Base-by-base conservation (phyloP, 1,140 invertebrate species). In the Venturia canescens region DNA sequence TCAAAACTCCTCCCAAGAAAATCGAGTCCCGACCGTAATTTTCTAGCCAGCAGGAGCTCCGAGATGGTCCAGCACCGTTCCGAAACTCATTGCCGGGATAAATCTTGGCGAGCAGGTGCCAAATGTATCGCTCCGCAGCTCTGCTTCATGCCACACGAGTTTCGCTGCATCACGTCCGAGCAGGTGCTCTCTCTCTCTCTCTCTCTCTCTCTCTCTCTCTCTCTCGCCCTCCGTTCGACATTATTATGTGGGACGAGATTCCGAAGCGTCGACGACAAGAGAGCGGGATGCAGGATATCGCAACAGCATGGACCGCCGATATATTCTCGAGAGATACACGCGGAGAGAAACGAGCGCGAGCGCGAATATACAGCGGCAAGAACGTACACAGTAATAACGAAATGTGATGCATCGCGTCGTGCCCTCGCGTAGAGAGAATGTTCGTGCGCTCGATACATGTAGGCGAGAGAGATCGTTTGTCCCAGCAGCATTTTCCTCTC, bases 221-320 rank as follows among this genome's bases (percentile, higher is more conserved):
- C 66, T 26, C 67, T 69, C 67, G 1, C 29, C 34, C 29, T 63
- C 16, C 21, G n/a, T 63, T 63, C 23, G 60, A 26, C 27, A 63
- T 63, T 34, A 44, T 44, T 44, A 71, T 71, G 69, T 71, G 34
- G 69, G 69, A 71, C 69, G 34, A 71, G 69, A 71, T 71, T 71
- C 69, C 67, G 13, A 27, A 69, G 67, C 31, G 23, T 23, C 69
- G 21, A 34, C 69, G 69, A 71, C 31, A 23, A 71, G 69, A 44
- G 34, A 23, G 11, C 34, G 18, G 2, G 69, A 48, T 71, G 69
- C 69, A 71, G 60, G 13, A 27, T 63, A 63, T 63, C 26, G 60
- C 60, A 63, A 71, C 69, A 71, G n/a, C 23, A 6, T 48, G 31
- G 69, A 44, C 34, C 34, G 15, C 23, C 34, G 31, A 71, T 71